Conservation (phyloP, 2,797 vertebrate species). For the Meda fulgida region DNA sequence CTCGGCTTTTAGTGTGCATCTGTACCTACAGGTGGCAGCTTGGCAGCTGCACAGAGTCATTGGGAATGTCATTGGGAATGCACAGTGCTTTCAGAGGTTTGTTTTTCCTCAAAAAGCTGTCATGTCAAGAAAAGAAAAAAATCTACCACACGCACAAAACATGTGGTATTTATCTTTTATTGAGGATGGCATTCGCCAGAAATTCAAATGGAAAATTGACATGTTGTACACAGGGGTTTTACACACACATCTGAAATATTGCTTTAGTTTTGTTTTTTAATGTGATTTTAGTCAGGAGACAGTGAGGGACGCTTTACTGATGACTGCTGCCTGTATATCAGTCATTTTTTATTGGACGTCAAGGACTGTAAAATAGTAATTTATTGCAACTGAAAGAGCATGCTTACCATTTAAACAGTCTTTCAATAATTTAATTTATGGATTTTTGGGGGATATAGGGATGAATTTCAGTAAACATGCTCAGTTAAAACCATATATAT, state of each 20-base stretch:
- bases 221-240: neutral
- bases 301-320: neutral
- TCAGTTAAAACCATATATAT: neutral
- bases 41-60: conserved; percentile 67
- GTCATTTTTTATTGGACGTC: neutral
- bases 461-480: neutral
- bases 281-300: neutral
- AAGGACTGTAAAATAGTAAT: neutral
- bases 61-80: conserved; percentile 64
- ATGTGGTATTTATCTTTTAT: neutral
- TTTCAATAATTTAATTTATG: neutral
- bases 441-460: too few relatives aligned
- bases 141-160: neutral
- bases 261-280: neutral
- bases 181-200: neutral
- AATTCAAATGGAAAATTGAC: neutral
- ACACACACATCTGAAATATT: neutral
- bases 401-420: neutral
- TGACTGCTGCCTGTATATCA: neutral
- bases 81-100: conserved; percentile 16
- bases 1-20: conserved; percentile 55
- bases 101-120: neutral
- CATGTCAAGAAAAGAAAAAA: neutral
- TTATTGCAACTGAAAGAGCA: neutral
- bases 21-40: conserved; percentile 33